phyloP scores from a whole-genome alignment of 2,888 invertebrate genomes.

The Vesta saturnalis region DNA sequence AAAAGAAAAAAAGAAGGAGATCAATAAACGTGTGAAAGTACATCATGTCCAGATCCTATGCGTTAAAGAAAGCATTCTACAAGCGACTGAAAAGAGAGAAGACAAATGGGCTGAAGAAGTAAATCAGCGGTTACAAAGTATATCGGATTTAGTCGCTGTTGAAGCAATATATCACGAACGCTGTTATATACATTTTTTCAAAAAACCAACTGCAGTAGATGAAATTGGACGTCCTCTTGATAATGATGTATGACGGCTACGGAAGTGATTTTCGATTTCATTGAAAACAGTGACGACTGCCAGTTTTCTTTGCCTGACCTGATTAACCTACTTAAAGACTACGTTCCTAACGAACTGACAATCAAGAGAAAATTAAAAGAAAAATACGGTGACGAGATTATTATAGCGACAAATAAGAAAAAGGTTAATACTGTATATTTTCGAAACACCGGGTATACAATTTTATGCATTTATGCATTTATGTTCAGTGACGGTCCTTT shows the following conservation, averaged over 20 bases:
- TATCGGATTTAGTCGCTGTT: too few species aligned
- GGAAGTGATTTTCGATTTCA: not conserved
- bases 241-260: too few species aligned
- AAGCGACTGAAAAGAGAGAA: not conserved
- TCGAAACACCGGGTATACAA: not conserved
- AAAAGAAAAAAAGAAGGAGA: too few species aligned
- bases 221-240: too few species aligned
- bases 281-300: not conserved
- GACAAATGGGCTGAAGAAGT: not conserved
- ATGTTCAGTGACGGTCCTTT: not conserved
- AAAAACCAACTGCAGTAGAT: not conserved
- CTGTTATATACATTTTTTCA: too few species aligned
- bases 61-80: not conserved
- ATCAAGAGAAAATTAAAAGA: not conserved
- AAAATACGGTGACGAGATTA: not conserved
- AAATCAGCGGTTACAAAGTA: too few species aligned
- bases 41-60: not conserved
- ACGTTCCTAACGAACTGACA: constrained; percentile 1
- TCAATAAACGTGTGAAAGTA: not conserved
- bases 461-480: too few species aligned
- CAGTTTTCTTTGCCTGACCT: not conserved
- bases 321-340: not conserved
- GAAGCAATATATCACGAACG: too few species aligned
- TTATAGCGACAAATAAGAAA: too few species aligned
- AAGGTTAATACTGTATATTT: not conserved